Percentiles rank a stretch among this genome's conserved stretches.
These are phyloP conservation scores for Penaeus vannamei DNA, from an alignment of 1,140 invertebrate genomes.

Conservation along the genomic window DNA sequence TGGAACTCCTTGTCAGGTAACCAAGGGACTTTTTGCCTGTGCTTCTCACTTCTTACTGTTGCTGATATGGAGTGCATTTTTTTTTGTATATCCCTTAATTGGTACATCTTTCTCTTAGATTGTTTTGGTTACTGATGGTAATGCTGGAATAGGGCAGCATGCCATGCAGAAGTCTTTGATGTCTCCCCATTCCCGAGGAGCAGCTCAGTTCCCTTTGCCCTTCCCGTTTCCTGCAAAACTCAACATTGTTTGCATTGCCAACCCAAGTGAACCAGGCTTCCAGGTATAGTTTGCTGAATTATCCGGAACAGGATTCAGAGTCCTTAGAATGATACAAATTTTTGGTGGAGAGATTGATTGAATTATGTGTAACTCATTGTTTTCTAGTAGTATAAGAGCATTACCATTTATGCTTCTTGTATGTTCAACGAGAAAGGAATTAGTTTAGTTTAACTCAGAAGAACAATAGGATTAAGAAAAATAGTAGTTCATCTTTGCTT, in stretches of 20 bases:
- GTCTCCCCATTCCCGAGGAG: slow-evolving; percentile 59
- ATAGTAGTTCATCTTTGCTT: no score
- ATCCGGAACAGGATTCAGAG: no score
- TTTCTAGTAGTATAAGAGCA: no score
- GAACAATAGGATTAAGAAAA: no score
- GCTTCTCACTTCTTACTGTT: not conserved
- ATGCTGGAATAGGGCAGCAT: slow-evolving; percentile 64
- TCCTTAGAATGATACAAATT: no score
- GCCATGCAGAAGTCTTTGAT: slow-evolving; percentile 54
- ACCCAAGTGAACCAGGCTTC: slow-evolving; percentile 70
- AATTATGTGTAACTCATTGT: no score
- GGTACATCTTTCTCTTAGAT: slow-evolving; percentile 42
- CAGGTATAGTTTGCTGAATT: slow-evolving; percentile 43
- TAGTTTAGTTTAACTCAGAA: no score
- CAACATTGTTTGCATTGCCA: slow-evolving; percentile 80
- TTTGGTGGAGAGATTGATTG: no score
- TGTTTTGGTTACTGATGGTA: slow-evolving; percentile 65
- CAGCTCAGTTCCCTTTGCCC: slow-evolving; percentile 77
- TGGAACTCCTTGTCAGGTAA: slow-evolving; percentile 77
- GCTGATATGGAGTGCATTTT: no score
- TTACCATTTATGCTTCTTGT: no score
- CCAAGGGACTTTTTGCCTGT: not conserved
- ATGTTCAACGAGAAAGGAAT: no score
- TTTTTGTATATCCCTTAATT: not conserved
- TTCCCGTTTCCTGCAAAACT: slow-evolving; percentile 88